These are phyloP conservation scores for Hecatera dysodea DNA, from an alignment of 2,888 invertebrate species.

Conservation along the genomic window DNA sequence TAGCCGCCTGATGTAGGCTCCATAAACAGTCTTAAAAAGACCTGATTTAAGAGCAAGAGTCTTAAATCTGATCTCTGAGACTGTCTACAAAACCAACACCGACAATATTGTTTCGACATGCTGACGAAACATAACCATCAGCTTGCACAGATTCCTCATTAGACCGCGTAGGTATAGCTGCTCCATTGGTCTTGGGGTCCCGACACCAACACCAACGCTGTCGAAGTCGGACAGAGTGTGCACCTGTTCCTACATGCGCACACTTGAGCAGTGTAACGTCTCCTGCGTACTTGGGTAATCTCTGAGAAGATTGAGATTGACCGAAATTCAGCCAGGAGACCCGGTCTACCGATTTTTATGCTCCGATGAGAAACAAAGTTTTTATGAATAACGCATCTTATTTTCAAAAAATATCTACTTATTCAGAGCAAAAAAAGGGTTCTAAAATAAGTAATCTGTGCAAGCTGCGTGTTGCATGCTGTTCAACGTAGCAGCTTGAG, in stretches of 20 bases:
- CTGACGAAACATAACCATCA: not conserved
- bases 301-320: not conserved
- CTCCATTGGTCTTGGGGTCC: not conserved
- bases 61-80: not conserved
- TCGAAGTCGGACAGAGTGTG: not conserved
- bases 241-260: not conserved
- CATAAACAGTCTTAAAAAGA: not conserved
- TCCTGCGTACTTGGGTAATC: not conserved
- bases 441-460: conserved; percentile 13
- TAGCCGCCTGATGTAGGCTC: not conserved
- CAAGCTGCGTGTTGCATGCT: not conserved
- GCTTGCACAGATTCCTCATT: conserved; percentile 16
- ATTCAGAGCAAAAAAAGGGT: conserved; percentile 6
- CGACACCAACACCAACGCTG: not conserved
- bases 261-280: not conserved
- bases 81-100: not conserved
- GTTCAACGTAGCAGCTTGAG: not conserved
- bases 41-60: not conserved
- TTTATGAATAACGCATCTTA: not conserved
- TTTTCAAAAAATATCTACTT: not conserved
- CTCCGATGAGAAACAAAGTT: not conserved
- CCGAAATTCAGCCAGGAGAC: not conserved
- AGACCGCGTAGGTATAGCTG: not conserved
- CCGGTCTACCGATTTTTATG: not conserved
- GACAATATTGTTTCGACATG: not conserved